Conservation (phyloP, 2,113 vertebrate species). For the Notothenia coriiceps region DNA sequence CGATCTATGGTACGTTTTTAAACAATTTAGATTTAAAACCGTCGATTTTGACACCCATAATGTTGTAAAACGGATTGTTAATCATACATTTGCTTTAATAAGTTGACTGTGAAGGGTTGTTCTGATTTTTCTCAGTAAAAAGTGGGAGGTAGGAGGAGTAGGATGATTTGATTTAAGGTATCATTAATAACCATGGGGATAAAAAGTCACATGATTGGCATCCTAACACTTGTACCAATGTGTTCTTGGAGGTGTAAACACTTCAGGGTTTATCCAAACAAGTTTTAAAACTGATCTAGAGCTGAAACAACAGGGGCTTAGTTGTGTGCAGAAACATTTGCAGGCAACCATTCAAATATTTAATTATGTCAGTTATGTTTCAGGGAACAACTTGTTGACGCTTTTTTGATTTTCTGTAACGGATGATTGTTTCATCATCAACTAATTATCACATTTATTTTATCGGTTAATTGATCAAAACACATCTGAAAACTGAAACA, state of each 20-base stretch:
- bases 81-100: neutral
- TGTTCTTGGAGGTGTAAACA: neutral
- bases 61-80: neutral
- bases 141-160: conserved; percentile 7
- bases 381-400: neutral
- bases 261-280: neutral
- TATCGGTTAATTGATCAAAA: neutral
- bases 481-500: neutral
- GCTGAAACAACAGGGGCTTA: neutral
- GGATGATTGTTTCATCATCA: neutral
- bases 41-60: neutral
- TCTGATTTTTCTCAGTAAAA: conserved; percentile 6
- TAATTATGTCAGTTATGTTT: neutral
- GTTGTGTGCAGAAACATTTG: neutral
- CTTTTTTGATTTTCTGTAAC: neutral
- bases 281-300: neutral
- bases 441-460: neutral
- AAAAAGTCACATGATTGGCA: conserved; percentile 12
- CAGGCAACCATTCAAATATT: neutral
- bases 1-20: conserved; percentile 15
- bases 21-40: neutral
- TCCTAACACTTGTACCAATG: neutral
- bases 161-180: conserved; percentile 38
- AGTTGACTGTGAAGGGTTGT: neutral
- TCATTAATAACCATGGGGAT: conserved; percentile 44